A percentile compares a stretch with the other conserved stretches of the same genome.
Conservation (phyloP, 2,113 vertebrate genomes). For the Charadrius vociferus region DNA sequence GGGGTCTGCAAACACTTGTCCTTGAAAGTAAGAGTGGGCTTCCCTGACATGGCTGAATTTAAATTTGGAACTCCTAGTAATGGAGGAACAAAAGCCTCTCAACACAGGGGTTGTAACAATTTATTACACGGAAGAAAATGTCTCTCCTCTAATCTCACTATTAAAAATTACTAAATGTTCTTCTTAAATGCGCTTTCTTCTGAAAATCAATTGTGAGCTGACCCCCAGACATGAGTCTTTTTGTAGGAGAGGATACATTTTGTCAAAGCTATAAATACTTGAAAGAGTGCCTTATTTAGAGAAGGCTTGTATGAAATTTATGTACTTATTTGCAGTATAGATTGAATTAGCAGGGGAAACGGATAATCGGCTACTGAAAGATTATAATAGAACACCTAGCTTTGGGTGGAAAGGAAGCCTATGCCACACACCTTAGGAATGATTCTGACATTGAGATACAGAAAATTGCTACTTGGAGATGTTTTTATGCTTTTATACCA, state of each 20-base stretch:
- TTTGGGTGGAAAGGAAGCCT: background rate
- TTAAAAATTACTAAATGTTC: background rate
- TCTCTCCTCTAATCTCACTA: background rate
- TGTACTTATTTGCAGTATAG: background rate
- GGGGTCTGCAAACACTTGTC: background rate
- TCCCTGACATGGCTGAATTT: background rate
- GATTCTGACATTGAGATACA: background rate
- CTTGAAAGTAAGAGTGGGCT: background rate
- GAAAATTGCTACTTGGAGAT: background rate
- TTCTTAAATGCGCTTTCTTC: background rate
- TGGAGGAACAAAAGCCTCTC: background rate
- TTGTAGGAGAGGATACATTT: background rate
- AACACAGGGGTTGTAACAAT: background rate
- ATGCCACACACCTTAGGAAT: background rate
- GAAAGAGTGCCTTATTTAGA: background rate
- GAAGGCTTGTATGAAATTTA: background rate
- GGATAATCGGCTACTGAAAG: background rate
- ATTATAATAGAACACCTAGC: background rate
- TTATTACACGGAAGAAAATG: background rate
- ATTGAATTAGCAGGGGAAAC: background rate
- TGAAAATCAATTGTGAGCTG: background rate
- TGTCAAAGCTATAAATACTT: background rate
- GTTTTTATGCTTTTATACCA: background rate
- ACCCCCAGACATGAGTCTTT: background rate
- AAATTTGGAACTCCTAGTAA: background rate